Percentiles rank a stretch among this genome's conserved stretches.
phyloP scores from a whole-genome alignment of 1,140 invertebrate species.

The Muscidifurax raptorellus region DNA sequence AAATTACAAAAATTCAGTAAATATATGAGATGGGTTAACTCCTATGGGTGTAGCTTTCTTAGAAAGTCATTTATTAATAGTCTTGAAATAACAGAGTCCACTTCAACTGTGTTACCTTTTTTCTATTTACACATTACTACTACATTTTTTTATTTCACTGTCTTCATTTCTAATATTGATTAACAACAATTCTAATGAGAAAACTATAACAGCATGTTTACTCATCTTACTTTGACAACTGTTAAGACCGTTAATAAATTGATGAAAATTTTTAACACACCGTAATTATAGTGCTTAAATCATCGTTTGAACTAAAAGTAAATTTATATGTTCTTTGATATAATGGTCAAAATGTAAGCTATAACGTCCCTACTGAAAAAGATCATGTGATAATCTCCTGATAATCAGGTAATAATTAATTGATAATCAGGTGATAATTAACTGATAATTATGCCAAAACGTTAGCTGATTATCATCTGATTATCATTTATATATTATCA shows the following conservation, averaged over 20 bases:
- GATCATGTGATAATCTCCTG: too few species aligned
- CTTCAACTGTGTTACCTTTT: neutral
- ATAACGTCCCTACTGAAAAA: too few species aligned
- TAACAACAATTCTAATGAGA: conserved; percentile 14
- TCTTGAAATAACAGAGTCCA: conserved; percentile 61
- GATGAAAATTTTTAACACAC: too few species aligned
- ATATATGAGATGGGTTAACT: neutral
- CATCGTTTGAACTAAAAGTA: too few species aligned
- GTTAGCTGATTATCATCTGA: too few species aligned
- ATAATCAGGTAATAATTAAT: too few species aligned
- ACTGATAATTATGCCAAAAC: too few species aligned
- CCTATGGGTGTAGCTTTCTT: conserved; percentile 54
- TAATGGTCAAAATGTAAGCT: too few species aligned
- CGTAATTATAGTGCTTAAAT: neutral
- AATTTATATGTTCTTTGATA: too few species aligned
- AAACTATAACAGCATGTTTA: neutral
- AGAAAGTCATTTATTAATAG: conserved; percentile 68
- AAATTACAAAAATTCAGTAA: neutral
- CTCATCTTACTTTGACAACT: neutral
- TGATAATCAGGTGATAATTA: too few species aligned
- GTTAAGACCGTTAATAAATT: neutral
- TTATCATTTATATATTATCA: too few species aligned
- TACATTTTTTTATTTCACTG: neutral
- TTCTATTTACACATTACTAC: conserved; percentile 16
- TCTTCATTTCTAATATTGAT: neutral